phyloP scores from a whole-genome alignment of 2,888 invertebrate genomes.

The Anoncus sp. region DNA sequence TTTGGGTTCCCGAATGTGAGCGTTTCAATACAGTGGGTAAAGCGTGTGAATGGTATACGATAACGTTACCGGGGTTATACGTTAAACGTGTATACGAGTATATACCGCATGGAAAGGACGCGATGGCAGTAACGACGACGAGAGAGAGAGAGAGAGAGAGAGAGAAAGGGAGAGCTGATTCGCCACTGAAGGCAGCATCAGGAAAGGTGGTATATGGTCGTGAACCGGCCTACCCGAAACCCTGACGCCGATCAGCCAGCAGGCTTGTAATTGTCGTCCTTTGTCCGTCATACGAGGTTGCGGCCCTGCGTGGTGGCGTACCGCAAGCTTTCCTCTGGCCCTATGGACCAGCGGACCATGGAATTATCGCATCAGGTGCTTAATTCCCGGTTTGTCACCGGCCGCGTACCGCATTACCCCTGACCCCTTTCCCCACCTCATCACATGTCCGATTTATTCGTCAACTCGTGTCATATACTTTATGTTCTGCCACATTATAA shows the following conservation, averaged over 20 bases:
- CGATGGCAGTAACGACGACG: conserved; percentile 25
- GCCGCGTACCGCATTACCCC: conserved; percentile 60
- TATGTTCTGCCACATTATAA: not conserved
- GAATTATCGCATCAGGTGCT: conserved; percentile 76
- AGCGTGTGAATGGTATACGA: conserved; percentile 22
- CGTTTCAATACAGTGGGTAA: conserved; percentile 9
- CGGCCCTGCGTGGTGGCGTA: conserved; percentile 69
- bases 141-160: conserved; percentile 50
- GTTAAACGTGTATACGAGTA: conserved; percentile 29
- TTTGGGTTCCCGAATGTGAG: conserved; percentile 11
- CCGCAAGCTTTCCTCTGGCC: conserved; percentile 72
- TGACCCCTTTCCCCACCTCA: conserved; percentile 29
- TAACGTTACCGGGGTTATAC: conserved; percentile 29
- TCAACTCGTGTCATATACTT: conserved; percentile 7
- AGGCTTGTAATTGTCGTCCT: conserved; percentile 80
- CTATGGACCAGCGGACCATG: conserved; percentile 68
- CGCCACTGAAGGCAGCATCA: conserved; percentile 68
- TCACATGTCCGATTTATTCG: conserved; percentile 29
- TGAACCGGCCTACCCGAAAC: conserved; percentile 71
- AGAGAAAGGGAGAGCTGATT: conserved; percentile 59
- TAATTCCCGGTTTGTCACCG: conserved; percentile 76
- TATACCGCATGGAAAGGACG: conserved; percentile 29
- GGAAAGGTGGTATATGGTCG: conserved; percentile 48
- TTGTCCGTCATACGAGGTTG: conserved; percentile 77
- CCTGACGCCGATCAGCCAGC: conserved; percentile 74